phyloP scores from a whole-genome alignment of 2,888 invertebrate genomes.

The Celastrina argiolus region DNA sequence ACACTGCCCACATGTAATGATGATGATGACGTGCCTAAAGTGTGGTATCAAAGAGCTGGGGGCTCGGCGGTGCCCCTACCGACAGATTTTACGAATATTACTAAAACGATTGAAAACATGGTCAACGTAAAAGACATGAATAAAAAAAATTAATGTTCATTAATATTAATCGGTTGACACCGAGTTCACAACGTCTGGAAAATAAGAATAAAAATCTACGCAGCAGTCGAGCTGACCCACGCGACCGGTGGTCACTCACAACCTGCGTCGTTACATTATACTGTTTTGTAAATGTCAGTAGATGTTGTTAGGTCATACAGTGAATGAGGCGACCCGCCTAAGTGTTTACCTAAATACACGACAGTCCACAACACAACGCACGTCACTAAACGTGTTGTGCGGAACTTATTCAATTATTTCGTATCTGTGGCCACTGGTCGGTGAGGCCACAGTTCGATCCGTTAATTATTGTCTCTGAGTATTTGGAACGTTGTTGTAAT shows the following conservation, averaged over 20 bases:
- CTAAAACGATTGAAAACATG: background rate
- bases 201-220: conserved; percentile 14
- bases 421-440: background rate
- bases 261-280: conserved; percentile 6
- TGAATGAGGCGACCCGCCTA: background rate
- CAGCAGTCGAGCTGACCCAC: background rate
- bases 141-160: background rate
- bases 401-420: too few species aligned
- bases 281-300: background rate
- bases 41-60: too few species aligned
- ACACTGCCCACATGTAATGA: too few species aligned
- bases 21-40: background rate
- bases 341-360: background rate
- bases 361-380: background rate
- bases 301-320: background rate
- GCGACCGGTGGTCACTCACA: background rate
- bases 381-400: background rate
- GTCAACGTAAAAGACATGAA: background rate
- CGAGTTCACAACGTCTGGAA: conserved; percentile 3
- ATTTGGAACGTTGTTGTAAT: background rate
- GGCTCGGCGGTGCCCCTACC: too few species aligned
- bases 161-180: conserved; percentile 9
- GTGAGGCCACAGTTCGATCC: background rate
- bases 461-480: background rate
- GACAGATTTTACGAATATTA: too few species aligned